Conservation (phyloP, 2,797 vertebrate genomes). For the Margarornis squamiger region DNA sequence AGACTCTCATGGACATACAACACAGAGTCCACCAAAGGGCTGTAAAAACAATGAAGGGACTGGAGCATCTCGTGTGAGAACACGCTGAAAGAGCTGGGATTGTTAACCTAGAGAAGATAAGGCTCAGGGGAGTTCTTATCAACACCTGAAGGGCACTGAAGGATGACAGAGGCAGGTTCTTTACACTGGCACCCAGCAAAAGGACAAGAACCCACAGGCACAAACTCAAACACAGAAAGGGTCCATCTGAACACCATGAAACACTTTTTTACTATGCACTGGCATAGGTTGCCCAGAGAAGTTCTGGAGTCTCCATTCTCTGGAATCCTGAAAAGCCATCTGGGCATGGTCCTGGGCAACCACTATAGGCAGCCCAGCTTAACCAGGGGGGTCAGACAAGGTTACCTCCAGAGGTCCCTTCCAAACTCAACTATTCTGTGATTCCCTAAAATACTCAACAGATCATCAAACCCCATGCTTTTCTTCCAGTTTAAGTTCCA, state of each 20-base stretch:
- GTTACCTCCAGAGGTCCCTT: neutral
- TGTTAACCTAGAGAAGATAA: neutral
- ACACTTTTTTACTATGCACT: neutral
- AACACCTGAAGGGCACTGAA: neutral
- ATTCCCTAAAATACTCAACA: neutral
- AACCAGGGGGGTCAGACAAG: neutral
- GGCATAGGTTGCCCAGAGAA: neutral
- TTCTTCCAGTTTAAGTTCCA: neutral
- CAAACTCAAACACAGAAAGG: neutral
- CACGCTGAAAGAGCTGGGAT: neutral
- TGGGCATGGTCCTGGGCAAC: neutral
- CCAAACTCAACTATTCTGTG: neutral
- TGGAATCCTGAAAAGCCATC: neutral
- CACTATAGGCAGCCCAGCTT: neutral
- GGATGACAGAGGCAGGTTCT: neutral
- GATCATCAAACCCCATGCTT: neutral
- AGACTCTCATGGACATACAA: neutral
- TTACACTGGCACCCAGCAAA: neutral
- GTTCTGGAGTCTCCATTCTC: neutral
- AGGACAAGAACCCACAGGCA: neutral
- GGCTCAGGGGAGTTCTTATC: neutral
- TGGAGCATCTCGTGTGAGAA: neutral
- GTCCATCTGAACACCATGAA: neutral
- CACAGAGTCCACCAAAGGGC: neutral
- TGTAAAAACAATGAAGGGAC: neutral